A percentile compares a stretch with the other conserved stretches of the same genome.
These are phyloP conservation scores for Pseudoips prasinana DNA, from an alignment of 2,888 invertebrate species.

Conservation along the genomic window DNA sequence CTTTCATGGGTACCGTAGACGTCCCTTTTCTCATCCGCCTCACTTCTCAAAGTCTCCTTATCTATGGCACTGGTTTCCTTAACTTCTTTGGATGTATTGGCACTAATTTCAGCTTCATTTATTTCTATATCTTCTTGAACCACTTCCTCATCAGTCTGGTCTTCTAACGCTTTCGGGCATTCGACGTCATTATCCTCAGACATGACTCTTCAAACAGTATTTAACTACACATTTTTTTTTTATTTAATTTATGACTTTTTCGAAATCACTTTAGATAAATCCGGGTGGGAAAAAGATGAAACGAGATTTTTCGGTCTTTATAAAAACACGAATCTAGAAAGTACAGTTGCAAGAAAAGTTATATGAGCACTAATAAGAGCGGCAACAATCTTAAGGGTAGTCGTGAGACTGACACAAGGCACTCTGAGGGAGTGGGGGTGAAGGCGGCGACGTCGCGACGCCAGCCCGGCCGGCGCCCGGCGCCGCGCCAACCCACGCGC, in stretches of 20 bases:
- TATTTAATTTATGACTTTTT: slow-evolving; percentile 6
- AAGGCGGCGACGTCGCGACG: slow-evolving; percentile 71
- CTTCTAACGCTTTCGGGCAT: slow-evolving; percentile 44
- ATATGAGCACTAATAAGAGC: neutral
- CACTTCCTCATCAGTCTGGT: slow-evolving; percentile 34
- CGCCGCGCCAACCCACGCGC: slow-evolving; percentile 42
- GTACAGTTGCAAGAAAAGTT: too few relatives aligned
- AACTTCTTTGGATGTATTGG: slow-evolving; percentile 50
- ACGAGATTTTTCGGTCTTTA: too few relatives aligned
- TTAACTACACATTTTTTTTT: slow-evolving; percentile 31
- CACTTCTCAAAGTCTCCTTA: slow-evolving; percentile 37
- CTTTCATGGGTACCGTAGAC: slow-evolving; percentile 30
- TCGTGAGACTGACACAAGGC: slow-evolving; percentile 34
- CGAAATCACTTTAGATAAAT: too few relatives aligned
- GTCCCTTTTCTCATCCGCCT: slow-evolving; percentile 27
- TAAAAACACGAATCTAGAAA: too few relatives aligned
- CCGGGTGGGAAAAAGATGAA: too few relatives aligned
- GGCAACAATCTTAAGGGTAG: slow-evolving; percentile 21
- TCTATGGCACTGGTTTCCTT: slow-evolving; percentile 48
- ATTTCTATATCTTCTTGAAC: slow-evolving; percentile 3
- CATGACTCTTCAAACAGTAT: slow-evolving; percentile 54
- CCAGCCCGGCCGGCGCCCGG: slow-evolving; percentile 73
- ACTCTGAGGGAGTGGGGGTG: slow-evolving; percentile 13
- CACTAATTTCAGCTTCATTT: slow-evolving; percentile 42
- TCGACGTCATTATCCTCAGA: slow-evolving; percentile 64